These are phyloP conservation scores for Cololabis saira DNA, from an alignment of 2,113 vertebrate genomes.

Conservation along the genomic window DNA sequence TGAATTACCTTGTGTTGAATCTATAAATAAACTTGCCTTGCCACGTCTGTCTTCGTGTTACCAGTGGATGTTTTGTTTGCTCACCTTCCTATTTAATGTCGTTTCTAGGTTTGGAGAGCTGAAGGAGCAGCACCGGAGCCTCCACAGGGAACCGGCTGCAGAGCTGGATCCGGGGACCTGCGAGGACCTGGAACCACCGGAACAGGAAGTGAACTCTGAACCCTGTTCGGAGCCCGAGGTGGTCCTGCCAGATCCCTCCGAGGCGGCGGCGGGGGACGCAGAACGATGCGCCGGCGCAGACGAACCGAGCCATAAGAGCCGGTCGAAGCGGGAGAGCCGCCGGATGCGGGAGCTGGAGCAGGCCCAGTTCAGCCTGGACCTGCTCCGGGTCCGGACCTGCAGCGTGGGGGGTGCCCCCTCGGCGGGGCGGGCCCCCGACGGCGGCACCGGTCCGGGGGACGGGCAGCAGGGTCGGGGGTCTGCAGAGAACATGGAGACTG, in stretches of 20 bases:
- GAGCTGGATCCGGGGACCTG: constrained; percentile 71
- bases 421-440: constrained; percentile 84
- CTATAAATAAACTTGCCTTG: too few species aligned
- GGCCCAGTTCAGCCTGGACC: constrained; percentile 93
- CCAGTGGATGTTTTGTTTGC: too few species aligned
- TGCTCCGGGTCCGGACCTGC: constrained; percentile 91
- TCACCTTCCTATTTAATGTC: too few species aligned
- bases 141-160: constrained; percentile 45
- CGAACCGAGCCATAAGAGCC: constrained; percentile 87
- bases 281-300: constrained; percentile 85
- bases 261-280: constrained; percentile 85
- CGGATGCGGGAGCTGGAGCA: constrained; percentile 97
- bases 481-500: constrained; percentile 84
- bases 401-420: constrained; percentile 82
- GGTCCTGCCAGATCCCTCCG: constrained; percentile 78
- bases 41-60: too few species aligned
- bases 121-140: constrained; percentile 78
- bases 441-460: constrained; percentile 79
- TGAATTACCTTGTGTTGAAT: too few species aligned
- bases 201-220: constrained; percentile 19
- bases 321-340: constrained; percentile 92
- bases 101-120: constrained; percentile 82
- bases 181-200: constrained; percentile 72
- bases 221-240: constrained; percentile 18
- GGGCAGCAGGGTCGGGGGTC: constrained; percentile 78